Percentiles rank a stretch among this genome's conserved stretches.
These are phyloP conservation scores for Holcopasites calliopsidis DNA, from an alignment of 1,140 invertebrate species.

Conservation along the genomic window DNA sequence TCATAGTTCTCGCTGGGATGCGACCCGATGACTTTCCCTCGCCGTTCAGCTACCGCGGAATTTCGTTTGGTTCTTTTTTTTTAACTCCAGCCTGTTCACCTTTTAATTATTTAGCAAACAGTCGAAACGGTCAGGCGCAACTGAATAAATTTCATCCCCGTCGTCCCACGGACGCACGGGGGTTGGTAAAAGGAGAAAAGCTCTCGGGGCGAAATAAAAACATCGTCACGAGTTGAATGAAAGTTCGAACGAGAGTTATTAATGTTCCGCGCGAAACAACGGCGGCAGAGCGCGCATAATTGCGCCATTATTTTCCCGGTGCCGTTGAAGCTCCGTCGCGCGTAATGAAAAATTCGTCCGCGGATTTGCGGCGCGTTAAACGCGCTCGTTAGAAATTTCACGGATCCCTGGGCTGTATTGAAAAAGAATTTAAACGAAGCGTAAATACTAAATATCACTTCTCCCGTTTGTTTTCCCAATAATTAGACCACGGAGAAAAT, in stretches of 20 bases:
- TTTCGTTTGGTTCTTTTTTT: no score
- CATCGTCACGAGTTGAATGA: constrained; percentile 10
- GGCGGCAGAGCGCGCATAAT: constrained; percentile 19
- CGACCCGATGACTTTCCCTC: background rate
- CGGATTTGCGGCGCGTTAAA: constrained; percentile 5
- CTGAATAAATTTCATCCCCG: no score
- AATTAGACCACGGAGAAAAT: no score
- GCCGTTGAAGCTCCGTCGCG: constrained; percentile 25
- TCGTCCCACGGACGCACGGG: no score
- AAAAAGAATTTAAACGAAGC: no score
- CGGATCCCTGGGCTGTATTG: no score
- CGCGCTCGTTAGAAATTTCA: constrained; percentile 1
- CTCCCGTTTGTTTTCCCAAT: no score
- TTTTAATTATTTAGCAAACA: no score
- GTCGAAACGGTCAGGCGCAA: background rate
- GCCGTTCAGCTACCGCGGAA: no score
- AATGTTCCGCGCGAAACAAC: constrained; percentile 36
- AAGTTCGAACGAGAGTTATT: constrained; percentile 33
- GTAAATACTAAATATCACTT: no score
- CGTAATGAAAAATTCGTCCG: constrained; percentile 20
- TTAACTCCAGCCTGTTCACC: no score
- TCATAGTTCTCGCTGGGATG: background rate
- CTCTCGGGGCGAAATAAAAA: constrained; percentile 19
- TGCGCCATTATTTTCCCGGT: constrained; percentile 1
- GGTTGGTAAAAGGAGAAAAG: background rate